Conservation (phyloP, 2,113 vertebrate species). For the Heliornis fulica region DNA sequence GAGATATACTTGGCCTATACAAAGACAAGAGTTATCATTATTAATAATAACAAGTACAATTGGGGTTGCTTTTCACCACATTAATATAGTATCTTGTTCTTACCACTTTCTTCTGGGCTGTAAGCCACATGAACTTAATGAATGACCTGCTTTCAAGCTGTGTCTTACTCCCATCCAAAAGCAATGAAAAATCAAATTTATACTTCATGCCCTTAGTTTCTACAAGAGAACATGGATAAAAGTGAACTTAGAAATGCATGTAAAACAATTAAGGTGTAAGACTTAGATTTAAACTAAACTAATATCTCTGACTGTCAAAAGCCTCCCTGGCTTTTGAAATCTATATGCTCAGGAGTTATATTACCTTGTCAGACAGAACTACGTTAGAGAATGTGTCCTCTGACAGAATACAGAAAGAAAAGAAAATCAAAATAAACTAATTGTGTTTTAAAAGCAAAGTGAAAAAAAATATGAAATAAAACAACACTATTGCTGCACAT, state of each 20-base stretch:
- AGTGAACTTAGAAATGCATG: not conserved
- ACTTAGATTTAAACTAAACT: not conserved
- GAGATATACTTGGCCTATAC: too few relatives aligned
- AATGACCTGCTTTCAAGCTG: not conserved
- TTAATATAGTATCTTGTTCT: not conserved
- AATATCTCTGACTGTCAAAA: not conserved
- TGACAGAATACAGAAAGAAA: not conserved
- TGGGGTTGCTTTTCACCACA: not conserved
- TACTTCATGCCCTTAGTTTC: not conserved
- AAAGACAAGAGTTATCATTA: not conserved
- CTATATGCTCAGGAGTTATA: not conserved
- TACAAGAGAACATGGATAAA: not conserved
- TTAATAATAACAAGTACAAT: not conserved
- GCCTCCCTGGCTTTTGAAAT: not conserved
- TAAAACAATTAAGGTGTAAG: not conserved
- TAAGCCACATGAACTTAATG: not conserved
- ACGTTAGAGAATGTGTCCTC: not conserved
- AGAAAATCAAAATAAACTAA: not conserved
- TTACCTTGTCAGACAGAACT: not conserved
- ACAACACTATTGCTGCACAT: not conserved
- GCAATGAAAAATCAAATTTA: not conserved
- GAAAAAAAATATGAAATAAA: not conserved
- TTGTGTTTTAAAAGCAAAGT: not conserved
- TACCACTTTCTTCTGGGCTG: not conserved
- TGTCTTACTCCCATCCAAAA: not conserved